A percentile compares a stretch with the other conserved stretches of the same genome.
phyloP scores from a whole-genome alignment of 2,797 vertebrate species.

The Cossypha heuglini region DNA sequence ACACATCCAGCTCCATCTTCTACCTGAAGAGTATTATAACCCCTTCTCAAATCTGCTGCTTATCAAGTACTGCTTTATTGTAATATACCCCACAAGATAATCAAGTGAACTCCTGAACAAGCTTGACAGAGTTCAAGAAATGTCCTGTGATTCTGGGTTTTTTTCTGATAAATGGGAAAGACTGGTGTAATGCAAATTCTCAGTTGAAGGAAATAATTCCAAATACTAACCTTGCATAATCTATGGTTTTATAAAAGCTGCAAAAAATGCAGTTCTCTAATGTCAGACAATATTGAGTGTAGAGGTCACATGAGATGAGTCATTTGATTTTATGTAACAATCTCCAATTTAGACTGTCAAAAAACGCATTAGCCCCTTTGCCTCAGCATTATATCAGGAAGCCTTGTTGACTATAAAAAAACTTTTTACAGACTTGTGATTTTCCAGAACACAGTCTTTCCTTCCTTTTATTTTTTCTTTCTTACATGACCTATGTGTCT shows the following conservation, averaged over 20 bases:
- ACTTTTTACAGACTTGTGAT: not conserved
- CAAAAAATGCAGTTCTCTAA: not conserved
- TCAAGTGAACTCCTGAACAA: not conserved
- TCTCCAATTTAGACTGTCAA: not conserved
- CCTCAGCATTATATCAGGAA: not conserved
- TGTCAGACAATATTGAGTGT: not conserved
- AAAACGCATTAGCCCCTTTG: not conserved
- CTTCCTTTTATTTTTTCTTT: not conserved
- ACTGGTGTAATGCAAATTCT: not conserved
- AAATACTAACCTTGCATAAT: not conserved
- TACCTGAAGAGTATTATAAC: not conserved
- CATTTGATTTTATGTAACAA: constrained; percentile 35
- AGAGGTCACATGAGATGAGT: not conserved
- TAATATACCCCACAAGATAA: not conserved
- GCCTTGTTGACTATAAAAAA: not conserved
- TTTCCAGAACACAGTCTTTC: not conserved
- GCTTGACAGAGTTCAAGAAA: not conserved
- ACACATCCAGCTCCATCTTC: not conserved
- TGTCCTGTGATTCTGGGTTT: not conserved
- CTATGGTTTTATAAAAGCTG: not conserved
- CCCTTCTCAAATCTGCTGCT: not conserved
- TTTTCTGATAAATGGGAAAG: not conserved
- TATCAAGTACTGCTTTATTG: not conserved
- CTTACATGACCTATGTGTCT: not conserved
- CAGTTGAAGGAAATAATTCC: not conserved